These are phyloP conservation scores for Thunnus maccoyii DNA, from an alignment of 2,113 vertebrate genomes.

Conservation along the genomic window DNA sequence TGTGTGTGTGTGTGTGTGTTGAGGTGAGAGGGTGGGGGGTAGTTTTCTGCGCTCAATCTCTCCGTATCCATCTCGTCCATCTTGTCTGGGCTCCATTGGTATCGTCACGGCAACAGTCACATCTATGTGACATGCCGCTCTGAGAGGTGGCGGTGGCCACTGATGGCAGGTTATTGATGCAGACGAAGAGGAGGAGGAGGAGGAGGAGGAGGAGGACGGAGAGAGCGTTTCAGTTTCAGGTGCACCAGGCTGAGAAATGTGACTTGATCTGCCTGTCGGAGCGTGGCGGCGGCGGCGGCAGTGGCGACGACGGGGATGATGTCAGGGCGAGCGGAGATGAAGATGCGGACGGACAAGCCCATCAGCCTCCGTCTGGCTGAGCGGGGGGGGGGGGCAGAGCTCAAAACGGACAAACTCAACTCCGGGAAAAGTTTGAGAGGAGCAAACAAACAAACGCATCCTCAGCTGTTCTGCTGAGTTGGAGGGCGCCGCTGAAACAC, in stretches of 20 bases:
- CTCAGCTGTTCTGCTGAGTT: conserved; percentile 26
- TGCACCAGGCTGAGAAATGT: conserved; percentile 56
- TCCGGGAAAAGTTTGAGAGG: conserved; percentile 41
- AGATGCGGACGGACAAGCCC: conserved; percentile 67
- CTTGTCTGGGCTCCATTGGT: conserved; percentile 64
- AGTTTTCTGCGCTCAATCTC: conserved; percentile 54
- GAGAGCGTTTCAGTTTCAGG: conserved; percentile 62
- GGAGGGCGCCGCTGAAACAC: not conserved
- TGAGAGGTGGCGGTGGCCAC: conserved; percentile 81
- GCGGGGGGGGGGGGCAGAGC: not conserved
- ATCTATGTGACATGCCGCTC: conserved; percentile 87
- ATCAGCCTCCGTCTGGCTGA: conserved; percentile 45
- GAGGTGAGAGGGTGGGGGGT: conserved; percentile 11
- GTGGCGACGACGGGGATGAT: not conserved
- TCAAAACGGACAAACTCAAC: conserved; percentile 18
- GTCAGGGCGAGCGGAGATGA: conserved; percentile 41
- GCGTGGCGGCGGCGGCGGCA: conserved; percentile 14
- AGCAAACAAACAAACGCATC: not conserved
- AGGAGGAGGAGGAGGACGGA: conserved; percentile 21
- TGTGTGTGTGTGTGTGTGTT: conserved; percentile 16
- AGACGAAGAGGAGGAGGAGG: conserved; percentile 47
- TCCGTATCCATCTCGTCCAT: conserved; percentile 57
- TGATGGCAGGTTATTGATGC: conserved; percentile 81
- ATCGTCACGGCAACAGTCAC: conserved; percentile 88
- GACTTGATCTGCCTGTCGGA: conserved; percentile 68